phyloP scores from a whole-genome alignment of 2,888 invertebrate species.

The Hyposoter didymator region DNA sequence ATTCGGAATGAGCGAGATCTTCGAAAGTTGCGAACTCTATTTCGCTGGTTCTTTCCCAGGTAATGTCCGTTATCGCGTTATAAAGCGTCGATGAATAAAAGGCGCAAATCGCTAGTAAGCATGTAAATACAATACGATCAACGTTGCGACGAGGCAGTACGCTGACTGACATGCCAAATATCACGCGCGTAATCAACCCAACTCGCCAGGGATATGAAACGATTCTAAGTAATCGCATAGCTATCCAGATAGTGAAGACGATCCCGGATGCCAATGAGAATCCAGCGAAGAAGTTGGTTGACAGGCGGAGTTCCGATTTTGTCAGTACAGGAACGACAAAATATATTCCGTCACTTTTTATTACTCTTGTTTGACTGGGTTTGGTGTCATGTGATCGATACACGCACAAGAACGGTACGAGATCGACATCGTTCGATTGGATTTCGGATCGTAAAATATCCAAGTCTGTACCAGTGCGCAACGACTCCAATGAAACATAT shows the following conservation, averaged over 20 bases:
- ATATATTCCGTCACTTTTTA: neutral
- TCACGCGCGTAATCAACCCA: conserved; percentile 31
- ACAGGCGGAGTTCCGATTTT: neutral
- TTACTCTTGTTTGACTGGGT: neutral
- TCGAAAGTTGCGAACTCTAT: conserved; percentile 42
- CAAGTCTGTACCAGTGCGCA: rapidly evolving
- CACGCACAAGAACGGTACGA: conserved; percentile 32
- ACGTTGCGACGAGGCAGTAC: conserved; percentile 6
- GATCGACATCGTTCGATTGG: neutral
- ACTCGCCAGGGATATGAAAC: conserved; percentile 39
- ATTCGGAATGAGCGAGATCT: conserved; percentile 61
- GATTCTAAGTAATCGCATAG: neutral
- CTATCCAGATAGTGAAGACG: neutral
- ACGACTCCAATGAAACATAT: neutral
- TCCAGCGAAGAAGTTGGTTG: neutral
- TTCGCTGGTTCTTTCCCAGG: conserved; percentile 13
- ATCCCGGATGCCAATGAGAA: neutral
- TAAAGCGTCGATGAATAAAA: conserved; percentile 52
- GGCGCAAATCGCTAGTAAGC: conserved; percentile 8
- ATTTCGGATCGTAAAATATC: neutral
- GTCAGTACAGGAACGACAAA: neutral
- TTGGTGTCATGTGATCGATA: neutral
- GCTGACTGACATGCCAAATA: conserved; percentile 37
- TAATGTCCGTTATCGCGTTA: conserved; percentile 57
- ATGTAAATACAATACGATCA: conserved; percentile 59